Evolutionary conservation across 2,888 invertebrate genomes (phyloP), one percentile per base, ranked within the genome.

Genomic region (Ennomos erosarius): DNA sequence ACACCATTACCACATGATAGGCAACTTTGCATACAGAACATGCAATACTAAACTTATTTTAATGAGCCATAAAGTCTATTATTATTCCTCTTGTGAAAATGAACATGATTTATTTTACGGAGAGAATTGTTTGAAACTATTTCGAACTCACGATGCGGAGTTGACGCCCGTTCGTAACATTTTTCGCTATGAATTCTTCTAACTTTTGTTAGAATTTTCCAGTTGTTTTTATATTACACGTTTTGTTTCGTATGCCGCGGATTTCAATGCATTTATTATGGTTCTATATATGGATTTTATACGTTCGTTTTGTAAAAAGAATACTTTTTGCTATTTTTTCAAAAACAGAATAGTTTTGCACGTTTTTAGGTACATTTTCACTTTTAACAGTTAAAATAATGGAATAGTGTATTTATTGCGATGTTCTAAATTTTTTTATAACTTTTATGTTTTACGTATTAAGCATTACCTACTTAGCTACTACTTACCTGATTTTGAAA

Each of bases 251-350:
- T 43, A 38, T 39, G 51, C 39, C 36, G 55, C 50, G 54, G 55
- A 39, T 60, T 59, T 60, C 59, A 44, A 52, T 60, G 59, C 55
- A 60, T 60, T 60, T 51, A 60, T 50, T 43, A 55, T 47, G 35
- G 49, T 40, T 49, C 3, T 16, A 2, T 16, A n/a, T 49, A 36
- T 34, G 39, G 36, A 40, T 35, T 49, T 59, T 26, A 26, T 26
- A 26, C 16, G 3, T 26, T 26, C 26, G 26, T 26, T 26, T 26
- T 26, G 6, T 26, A 26, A 26, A 26, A 26, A 6, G 3, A 16
- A 16, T 26, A 6, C 6, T 26, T 26, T 26, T 26, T 1, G 5
- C 6, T 0, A 5, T 6, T 26, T 4, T 26, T 26, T n/a, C n/a
- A n/a, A 26, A 26, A 26, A 26, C 26, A 5, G 26, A 26, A 4